Percentiles rank a stretch among this genome's conserved stretches.
These are phyloP conservation scores for Spisula subtruncata DNA, from an alignment of 2,888 invertebrate species.

Conservation along the genomic window DNA sequence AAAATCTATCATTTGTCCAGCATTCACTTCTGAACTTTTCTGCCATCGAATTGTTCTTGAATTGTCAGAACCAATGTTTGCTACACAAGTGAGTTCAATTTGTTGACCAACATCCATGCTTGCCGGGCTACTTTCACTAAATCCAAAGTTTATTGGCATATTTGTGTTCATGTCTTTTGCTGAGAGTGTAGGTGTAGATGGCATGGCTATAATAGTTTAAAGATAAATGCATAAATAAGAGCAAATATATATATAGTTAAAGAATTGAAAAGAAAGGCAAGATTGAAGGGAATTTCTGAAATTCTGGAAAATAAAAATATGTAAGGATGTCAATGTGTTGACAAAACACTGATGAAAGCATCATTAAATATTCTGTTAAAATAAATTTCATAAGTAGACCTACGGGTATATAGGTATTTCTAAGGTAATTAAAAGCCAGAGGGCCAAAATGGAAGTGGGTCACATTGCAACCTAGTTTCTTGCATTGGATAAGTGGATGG, in stretches of 20 bases:
- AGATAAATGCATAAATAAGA: neutral
- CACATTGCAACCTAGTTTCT: no score
- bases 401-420: no score
- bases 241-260: neutral
- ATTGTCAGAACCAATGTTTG: neutral
- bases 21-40: neutral
- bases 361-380: no score
- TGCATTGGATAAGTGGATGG: no score
- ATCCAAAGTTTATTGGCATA: neutral
- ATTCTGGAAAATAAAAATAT: no score
- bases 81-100: neutral
- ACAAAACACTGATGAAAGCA: no score
- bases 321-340: no score
- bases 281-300: no score
- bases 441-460: no score
- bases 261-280: neutral
- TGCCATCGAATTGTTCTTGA: neutral
- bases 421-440: no score
- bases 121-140: neutral
- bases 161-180: neutral
- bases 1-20: neutral
- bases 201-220: neutral
- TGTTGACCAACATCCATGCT: neutral
- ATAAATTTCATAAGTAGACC: no score
- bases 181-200: neutral